A percentile compares a stretch with the other conserved stretches of the same genome.
phyloP scores from a whole-genome alignment of 2,888 invertebrate genomes.

The Spodoptera exigua region DNA sequence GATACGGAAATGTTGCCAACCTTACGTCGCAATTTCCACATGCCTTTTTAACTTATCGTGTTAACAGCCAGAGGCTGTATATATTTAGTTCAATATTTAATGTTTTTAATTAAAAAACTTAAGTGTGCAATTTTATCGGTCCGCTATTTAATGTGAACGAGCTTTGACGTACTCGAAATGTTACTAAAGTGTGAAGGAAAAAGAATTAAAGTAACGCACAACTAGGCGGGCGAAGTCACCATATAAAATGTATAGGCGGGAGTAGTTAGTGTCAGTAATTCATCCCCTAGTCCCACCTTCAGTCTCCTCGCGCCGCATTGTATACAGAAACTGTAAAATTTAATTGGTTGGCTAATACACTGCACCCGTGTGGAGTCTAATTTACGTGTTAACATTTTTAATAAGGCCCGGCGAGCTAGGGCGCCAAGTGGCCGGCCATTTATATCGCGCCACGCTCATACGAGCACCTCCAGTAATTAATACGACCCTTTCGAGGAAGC shows the following conservation, averaged over 20 bases:
- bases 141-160: slow-evolving; percentile 51
- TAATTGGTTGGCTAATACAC: slow-evolving; percentile 88
- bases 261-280: slow-evolving; percentile 65
- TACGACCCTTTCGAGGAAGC: slow-evolving; percentile 86
- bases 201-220: slow-evolving; percentile 61
- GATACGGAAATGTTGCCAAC: slow-evolving; percentile 82
- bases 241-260: slow-evolving; percentile 59
- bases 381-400: slow-evolving; percentile 89
- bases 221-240: slow-evolving; percentile 28
- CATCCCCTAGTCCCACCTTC: slow-evolving; percentile 64
- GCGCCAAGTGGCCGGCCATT: slow-evolving; percentile 88
- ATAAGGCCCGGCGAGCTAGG: slow-evolving; percentile 86
- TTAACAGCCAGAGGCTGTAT: slow-evolving; percentile 72
- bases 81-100: slow-evolving; percentile 79
- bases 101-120: slow-evolving; percentile 76
- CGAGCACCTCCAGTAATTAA: slow-evolving; percentile 87
- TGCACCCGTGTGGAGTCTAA: slow-evolving; percentile 80
- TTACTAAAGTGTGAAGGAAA: slow-evolving; percentile 72
- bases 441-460: slow-evolving; percentile 80
- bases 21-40: slow-evolving; percentile 87
- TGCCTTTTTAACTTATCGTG: slow-evolving; percentile 84
- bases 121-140: slow-evolving; percentile 68
- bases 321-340: slow-evolving; percentile 80
- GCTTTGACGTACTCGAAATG: slow-evolving; percentile 64
- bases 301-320: slow-evolving; percentile 75